Conservation (phyloP, 2,113 vertebrate species). For the Pagrus major region DNA sequence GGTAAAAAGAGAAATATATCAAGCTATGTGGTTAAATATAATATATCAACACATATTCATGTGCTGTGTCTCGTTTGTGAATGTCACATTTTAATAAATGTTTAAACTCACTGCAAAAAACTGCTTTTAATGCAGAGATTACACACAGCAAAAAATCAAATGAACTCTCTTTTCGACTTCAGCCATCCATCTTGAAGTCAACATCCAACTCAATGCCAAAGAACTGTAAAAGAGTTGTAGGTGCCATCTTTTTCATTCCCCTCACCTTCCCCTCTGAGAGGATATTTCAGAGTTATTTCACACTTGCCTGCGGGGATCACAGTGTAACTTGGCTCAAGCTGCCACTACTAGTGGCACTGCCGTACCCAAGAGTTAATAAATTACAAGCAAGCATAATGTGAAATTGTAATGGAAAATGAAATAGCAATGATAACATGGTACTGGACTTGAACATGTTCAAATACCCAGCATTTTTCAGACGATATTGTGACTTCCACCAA, state of each 20-base stretch:
- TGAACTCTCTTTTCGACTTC: not conserved
- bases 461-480: slow-evolving; percentile 12
- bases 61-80: not conserved
- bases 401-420: slow-evolving; percentile 66
- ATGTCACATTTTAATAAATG: not conserved
- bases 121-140: slow-evolving; percentile 3
- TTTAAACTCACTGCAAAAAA: not conserved
- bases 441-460: slow-evolving; percentile 29
- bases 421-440: slow-evolving; percentile 22
- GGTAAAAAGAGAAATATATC: not conserved
- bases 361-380: slow-evolving; percentile 65
- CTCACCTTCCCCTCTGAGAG: slow-evolving; percentile 53
- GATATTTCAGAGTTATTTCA: slow-evolving; percentile 67
- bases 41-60: not conserved
- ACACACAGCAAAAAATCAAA: slow-evolving; percentile 4
- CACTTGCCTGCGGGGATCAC: slow-evolving; percentile 56
- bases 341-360: slow-evolving; percentile 43
- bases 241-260: slow-evolving; percentile 51
- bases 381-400: slow-evolving; percentile 60
- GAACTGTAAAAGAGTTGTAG: slow-evolving; percentile 35
- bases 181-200: slow-evolving; percentile 26
- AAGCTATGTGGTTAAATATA: not conserved
- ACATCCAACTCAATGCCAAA: slow-evolving; percentile 6
- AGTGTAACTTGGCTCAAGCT: slow-evolving; percentile 48
- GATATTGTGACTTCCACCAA: not conserved